Conservation (phyloP, 2,888 invertebrate species). For the Gastrophysa polygoni region DNA sequence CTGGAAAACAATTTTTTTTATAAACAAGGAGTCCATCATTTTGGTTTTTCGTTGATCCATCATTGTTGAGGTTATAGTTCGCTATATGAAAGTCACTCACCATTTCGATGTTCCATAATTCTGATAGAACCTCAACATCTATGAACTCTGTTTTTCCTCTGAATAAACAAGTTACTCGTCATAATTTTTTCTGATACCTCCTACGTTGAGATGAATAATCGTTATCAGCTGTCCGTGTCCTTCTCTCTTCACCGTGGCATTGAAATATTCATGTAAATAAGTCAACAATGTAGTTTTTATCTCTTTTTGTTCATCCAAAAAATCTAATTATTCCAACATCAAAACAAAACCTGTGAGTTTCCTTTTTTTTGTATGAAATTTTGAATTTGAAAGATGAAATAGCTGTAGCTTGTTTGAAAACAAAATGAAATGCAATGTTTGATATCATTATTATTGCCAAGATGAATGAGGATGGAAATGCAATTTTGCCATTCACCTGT, state of each 20-base stretch:
- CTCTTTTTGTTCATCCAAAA: background rate
- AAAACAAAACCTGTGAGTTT: background rate
- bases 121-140: background rate
- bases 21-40: conserved; percentile 1
- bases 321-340: conserved; percentile 4
- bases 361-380: background rate
- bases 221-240: background rate
- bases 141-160: background rate
- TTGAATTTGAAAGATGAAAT: too few species aligned
- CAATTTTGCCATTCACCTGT: too few species aligned
- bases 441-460: too few species aligned
- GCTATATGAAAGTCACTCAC: conserved; percentile 5
- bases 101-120: background rate
- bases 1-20: conserved; percentile 3
- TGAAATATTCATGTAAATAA: conserved; percentile 4
- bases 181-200: background rate
- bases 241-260: background rate
- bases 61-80: conserved; percentile 5
- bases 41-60: conserved; percentile 6
- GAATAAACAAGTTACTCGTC: background rate
- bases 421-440: too few species aligned
- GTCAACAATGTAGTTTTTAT: conserved; percentile 5
- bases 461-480: too few species aligned
- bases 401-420: too few species aligned
- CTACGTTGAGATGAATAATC: background rate